Conservation (phyloP, 2,113 vertebrate genomes). For the Bambusicola thoracicus region DNA sequence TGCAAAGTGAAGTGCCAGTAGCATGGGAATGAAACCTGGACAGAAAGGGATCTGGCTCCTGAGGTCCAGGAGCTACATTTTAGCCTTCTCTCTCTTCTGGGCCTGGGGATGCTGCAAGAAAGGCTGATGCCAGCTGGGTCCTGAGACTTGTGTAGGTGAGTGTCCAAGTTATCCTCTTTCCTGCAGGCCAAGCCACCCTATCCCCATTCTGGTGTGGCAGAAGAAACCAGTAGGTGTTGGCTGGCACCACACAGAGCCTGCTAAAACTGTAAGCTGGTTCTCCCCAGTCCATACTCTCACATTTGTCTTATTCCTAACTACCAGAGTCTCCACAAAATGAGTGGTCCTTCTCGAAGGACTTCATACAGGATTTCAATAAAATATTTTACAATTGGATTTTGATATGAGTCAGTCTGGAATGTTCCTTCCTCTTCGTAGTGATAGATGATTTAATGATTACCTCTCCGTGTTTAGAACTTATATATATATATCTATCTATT, state of each 20-base stretch:
- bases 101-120: background rate
- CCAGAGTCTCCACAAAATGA: background rate
- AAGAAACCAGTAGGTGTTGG: background rate
- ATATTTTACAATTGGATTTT: background rate
- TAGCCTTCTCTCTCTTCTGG: background rate
- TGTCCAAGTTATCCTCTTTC: background rate
- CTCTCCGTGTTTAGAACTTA: background rate
- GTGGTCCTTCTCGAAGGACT: background rate
- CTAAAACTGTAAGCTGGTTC: background rate
- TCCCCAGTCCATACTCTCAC: background rate
- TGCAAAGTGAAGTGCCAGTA: background rate
- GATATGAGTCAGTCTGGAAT: background rate
- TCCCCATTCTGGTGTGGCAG: background rate
- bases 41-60: background rate
- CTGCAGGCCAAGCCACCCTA: background rate
- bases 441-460: background rate
- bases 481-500: background rate
- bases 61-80: fast-evolving
- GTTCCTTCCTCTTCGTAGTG: background rate
- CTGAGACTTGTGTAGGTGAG: background rate
- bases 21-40: background rate
- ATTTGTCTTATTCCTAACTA: background rate
- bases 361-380: background rate
- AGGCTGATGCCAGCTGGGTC: background rate
- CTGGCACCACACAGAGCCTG: background rate